Conservation (phyloP, 1,140 invertebrate genomes). For the Lycorma delicatula region DNA sequence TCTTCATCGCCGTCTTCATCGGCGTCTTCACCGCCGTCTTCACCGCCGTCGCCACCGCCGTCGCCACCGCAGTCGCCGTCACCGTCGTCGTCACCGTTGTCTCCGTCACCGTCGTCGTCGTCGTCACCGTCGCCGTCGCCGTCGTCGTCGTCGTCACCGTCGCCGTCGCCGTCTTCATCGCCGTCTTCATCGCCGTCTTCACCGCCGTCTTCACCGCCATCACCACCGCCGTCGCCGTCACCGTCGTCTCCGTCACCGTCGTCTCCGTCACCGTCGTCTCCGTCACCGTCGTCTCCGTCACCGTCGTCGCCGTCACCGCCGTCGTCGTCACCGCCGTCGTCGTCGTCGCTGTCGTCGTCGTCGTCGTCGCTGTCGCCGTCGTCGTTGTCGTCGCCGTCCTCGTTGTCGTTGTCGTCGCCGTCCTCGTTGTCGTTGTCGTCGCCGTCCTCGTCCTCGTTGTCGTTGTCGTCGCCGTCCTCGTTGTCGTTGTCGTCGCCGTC, state of each 20-base stretch:
- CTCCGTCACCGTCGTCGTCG: background rate
- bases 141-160: background rate
- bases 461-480: background rate
- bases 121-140: background rate
- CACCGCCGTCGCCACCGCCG: background rate
- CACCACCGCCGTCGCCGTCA: background rate
- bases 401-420: background rate
- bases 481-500: background rate
- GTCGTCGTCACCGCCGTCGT: background rate
- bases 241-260: background rate
- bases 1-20: background rate
- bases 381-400: background rate
- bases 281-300: background rate
- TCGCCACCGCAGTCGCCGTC: background rate
- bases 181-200: background rate
- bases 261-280: background rate
- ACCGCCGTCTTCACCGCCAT: background rate
- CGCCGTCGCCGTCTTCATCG: background rate
- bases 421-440: background rate
- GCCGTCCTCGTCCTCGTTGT: background rate
- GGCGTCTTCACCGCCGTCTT: background rate
- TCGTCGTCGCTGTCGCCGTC: background rate
- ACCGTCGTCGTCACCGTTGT: background rate
- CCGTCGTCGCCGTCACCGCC: background rate
- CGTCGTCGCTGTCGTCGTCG: background rate